A percentile compares a stretch with the other conserved stretches of the same genome.
These are phyloP conservation scores for Diploscapter pachys DNA, from an alignment of 1,140 invertebrate genomes.

Conservation along the genomic window DNA sequence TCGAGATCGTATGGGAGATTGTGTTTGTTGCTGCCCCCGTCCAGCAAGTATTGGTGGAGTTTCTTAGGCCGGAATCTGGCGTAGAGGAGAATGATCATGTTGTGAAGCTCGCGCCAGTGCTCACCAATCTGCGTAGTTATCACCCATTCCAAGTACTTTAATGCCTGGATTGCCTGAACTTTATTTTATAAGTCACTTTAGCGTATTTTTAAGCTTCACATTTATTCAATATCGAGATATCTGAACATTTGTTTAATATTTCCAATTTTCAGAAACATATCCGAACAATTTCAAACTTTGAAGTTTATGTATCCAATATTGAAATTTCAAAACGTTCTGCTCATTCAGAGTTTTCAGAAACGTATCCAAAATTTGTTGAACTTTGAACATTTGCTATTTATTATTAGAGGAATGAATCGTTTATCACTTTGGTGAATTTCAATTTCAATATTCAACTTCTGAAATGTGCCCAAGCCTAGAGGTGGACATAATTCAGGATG, in stretches of 20 bases:
- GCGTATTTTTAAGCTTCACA: too few species aligned
- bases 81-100: constrained; percentile 31
- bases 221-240: too few species aligned
- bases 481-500: too few species aligned
- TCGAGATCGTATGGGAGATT: constrained; percentile 60
- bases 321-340: too few species aligned
- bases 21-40: constrained; percentile 6
- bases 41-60: constrained; percentile 24
- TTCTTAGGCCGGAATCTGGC: constrained; percentile 19
- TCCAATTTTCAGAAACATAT: too few species aligned
- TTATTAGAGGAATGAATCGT: neutral
- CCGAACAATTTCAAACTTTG: too few species aligned
- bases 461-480: too few species aligned
- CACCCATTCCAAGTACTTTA: constrained; percentile 20
- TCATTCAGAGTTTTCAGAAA: neutral
- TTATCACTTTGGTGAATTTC: neutral
- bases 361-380: neutral
- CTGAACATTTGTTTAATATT: too few species aligned
- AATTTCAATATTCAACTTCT: too few species aligned
- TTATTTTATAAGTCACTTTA: neutral
- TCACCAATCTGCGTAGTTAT: neutral
- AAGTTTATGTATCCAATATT: too few species aligned
- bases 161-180: constrained; percentile 23
- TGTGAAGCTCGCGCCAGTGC: constrained; percentile 14
- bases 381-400: neutral